Base-by-base conservation (phyloP, 2,113 vertebrate species). In the Maccullochella peelii region DNA sequence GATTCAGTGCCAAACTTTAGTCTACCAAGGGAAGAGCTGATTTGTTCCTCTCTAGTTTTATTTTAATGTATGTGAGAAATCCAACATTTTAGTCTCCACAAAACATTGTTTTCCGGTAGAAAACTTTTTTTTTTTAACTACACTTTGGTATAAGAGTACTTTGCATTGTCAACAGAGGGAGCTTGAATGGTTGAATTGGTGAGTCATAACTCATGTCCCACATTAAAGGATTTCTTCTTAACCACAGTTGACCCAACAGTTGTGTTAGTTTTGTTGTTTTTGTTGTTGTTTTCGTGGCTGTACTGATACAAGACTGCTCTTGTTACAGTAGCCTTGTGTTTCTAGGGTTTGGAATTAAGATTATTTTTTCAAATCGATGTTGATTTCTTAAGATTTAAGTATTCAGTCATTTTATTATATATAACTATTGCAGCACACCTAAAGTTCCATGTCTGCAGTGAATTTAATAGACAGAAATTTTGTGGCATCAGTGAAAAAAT, bases 141-240 rank as follows among this genome's bases (percentile, higher is more conserved):
- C 33, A 33, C 50, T 9, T 11, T 18, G 2, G 1, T n/a, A 16
- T 5, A 25, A 11, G 23, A 16, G 52, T 67, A 25, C 40, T 49
- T 25, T 25, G 36, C 20, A 57, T 55, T 42, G 15, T 38, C 36
- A 1, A 0, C 5, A 23, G 2, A 69, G 11, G 52, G 52, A 15
- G 15, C 18, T 47, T 80, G 38, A 66, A 25, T 20, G 6, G 20
- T 55, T 30, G 55, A 65, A 40, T 50, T 44, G 54, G 44, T 47
- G 77, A 80, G 62, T 68, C 52, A 70, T 70, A 76, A 54, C 52
- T 72, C 30, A 11, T n/a, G n/a, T 49, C 40, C 47, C 71, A 85
- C 57, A 5, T 74, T 27, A 69, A 49, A 38, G 63, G 16, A 50
- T 68, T 74, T 75, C 38, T 55, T 80, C 25, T 40, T 49, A n/a